These are phyloP conservation scores for Vulpes ferrilata DNA, from an alignment of 2,113 vertebrate genomes.

Conservation along the genomic window DNA sequence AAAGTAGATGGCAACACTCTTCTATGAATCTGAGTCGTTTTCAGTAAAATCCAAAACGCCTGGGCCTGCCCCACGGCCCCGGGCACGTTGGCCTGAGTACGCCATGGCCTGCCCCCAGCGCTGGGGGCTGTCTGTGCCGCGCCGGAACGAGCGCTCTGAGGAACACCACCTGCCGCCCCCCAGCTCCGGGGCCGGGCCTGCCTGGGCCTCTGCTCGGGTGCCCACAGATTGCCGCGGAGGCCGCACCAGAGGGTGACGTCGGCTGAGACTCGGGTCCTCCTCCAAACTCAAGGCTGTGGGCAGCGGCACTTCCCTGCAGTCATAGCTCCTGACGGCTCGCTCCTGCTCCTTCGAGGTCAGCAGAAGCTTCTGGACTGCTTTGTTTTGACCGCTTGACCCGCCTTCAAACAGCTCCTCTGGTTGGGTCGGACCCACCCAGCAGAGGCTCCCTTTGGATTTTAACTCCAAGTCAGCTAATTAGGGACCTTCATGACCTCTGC, in stretches of 20 bases:
- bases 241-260: neutral
- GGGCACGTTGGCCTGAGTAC: too few relatives aligned
- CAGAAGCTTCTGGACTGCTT: neutral
- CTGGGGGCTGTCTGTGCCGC: too few relatives aligned
- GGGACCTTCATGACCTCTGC: neutral
- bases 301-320: neutral
- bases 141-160: too few relatives aligned
- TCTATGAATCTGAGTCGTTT: constrained; percentile 12
- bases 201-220: neutral
- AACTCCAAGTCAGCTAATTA: neutral
- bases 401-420: neutral
- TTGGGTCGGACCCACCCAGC: neutral
- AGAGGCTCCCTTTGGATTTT: neutral
- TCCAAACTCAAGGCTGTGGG: neutral
- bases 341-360: neutral
- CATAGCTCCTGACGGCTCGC: neutral
- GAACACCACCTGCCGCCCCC: too few relatives aligned
- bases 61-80: too few relatives aligned
- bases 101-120: too few relatives aligned
- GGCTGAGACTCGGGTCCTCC: neutral
- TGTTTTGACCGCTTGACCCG: neutral
- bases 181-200: too few relatives aligned
- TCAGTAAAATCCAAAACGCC: neutral
- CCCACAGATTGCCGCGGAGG: neutral
- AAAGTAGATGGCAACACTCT: neutral